phyloP scores from a whole-genome alignment of 1,140 invertebrate species.

The Drosophila lini region DNA sequence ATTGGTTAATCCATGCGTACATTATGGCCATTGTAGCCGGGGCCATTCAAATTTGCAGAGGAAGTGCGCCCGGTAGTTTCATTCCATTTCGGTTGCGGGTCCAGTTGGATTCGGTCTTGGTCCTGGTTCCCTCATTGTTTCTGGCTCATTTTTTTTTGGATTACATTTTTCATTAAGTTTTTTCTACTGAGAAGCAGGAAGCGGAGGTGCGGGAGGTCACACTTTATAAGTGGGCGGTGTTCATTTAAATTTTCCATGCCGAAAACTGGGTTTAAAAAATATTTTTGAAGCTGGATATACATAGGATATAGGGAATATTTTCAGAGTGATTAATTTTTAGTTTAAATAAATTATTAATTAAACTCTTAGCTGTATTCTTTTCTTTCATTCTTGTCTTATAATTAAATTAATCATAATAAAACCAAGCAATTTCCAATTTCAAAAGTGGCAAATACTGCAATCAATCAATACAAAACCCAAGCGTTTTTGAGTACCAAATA shows the following conservation, averaged over 20 bases:
- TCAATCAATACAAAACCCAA: background rate
- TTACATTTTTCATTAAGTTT: conserved; percentile 52
- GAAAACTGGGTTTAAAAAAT: background rate
- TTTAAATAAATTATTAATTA: background rate
- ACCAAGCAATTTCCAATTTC: no score
- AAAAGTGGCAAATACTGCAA: background rate
- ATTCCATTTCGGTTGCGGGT: conserved; percentile 22
- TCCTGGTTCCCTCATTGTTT: conserved; percentile 32
- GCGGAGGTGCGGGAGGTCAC: conserved; percentile 3
- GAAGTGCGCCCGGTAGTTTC: conserved; percentile 61
- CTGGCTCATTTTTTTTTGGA: conserved; percentile 42
- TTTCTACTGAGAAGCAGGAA: background rate
- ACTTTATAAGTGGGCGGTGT: background rate
- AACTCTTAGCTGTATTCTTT: background rate
- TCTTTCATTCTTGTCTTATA: background rate
- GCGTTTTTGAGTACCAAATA: conserved; percentile 32
- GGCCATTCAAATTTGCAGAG: conserved; percentile 54
- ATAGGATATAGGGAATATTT: background rate
- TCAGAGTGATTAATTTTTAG: background rate
- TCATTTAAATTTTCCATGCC: conserved; percentile 1
- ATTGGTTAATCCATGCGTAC: conserved; percentile 84
- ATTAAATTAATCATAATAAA: background rate
- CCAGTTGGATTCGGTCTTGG: background rate
- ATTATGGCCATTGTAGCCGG: conserved; percentile 66
- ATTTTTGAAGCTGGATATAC: background rate